A percentile compares a stretch with the other conserved stretches of the same genome.
phyloP scores from a whole-genome alignment of 2,888 invertebrate species.

The Phorcus lineatus region DNA sequence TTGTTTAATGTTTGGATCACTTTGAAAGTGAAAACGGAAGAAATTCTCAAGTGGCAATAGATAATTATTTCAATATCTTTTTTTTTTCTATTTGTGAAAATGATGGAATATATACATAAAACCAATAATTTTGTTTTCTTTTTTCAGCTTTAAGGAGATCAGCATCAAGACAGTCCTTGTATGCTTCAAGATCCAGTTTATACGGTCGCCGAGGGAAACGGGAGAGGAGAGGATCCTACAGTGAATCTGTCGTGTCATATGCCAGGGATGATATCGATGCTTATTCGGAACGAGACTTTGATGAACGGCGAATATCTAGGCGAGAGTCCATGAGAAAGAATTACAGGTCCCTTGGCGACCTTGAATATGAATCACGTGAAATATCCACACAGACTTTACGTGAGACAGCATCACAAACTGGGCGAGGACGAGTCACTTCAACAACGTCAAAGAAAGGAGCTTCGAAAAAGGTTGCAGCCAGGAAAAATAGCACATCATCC shows the following conservation, averaged over 20 bases:
- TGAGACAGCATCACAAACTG: slow-evolving; percentile 65
- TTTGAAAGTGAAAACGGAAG: too few relatives aligned
- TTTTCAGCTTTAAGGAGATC: slow-evolving; percentile 59
- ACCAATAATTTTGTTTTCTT: not conserved
- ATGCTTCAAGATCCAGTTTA: slow-evolving; percentile 64
- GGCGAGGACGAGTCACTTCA: slow-evolving; percentile 46
- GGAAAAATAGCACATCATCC: not conserved
- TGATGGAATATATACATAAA: not conserved
- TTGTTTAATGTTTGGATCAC: too few relatives aligned
- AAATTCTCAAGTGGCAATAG: too few relatives aligned
- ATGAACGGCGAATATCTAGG: slow-evolving; percentile 53
- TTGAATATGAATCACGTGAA: slow-evolving; percentile 47
- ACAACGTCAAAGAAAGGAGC: slow-evolving; percentile 14
- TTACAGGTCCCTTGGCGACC: slow-evolving; percentile 62
- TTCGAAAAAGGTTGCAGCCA: not conserved
- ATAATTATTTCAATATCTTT: too few relatives aligned
- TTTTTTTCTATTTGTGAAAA: too few relatives aligned
- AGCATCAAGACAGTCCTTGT: slow-evolving; percentile 61
- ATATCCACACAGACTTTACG: slow-evolving; percentile 59
- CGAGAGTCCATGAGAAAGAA: slow-evolving; percentile 48
- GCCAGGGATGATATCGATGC: slow-evolving; percentile 64
- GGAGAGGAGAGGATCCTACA: slow-evolving; percentile 48
- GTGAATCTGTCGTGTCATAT: slow-evolving; percentile 57
- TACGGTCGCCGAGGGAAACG: slow-evolving; percentile 59
- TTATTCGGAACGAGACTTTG: slow-evolving; percentile 50